Base-by-base conservation (phyloP, 1,140 invertebrate genomes). In the Cotesia chilonis region DNA sequence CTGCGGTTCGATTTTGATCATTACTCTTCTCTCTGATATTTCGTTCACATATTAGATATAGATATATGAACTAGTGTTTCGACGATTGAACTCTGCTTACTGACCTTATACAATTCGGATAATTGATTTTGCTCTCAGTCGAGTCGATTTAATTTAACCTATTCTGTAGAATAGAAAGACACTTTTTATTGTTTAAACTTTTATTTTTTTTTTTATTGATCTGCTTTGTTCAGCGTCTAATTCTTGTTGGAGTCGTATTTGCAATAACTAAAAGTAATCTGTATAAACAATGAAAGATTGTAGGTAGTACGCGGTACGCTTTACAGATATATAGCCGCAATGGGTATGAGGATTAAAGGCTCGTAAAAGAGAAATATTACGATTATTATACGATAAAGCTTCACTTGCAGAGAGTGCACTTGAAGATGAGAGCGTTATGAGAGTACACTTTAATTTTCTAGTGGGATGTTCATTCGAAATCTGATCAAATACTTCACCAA, bases 401-500 rank as follows among this genome's bases (percentile, higher is more conserved):
- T 55, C n/a, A 55, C 12, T 55, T 55, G 17, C 54, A 55, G 17
- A 47, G 41, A 55, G 54, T 55, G 54, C 54, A 55, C 54, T 55
- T 55, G 54, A 55, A n/a, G 12, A 55, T 55, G 54, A 55, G 14
- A 55, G 54, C 54, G 54, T 55, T 47, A 47, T 47, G 41, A 55
- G 17, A 55, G 54, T 17, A 55, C 54, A 55, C 54, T 55, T 55
- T 6, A 55, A 17, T 55, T 55, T 17, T 55, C 54, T 9, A 55
- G 54, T 14, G 54, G n/a, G n/a, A 17, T 55, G 54, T 55, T 55
- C 54, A 55, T 55, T 55, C 12, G n/a, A 55, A 55, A 55, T 55
- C 54, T n/a, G 54, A 55, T 55, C 54, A 55, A 55, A n/a, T 17
- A 55, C 17, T 47, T 51, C 47, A 7, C 47, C 7, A 51, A n/a